phyloP scores from a whole-genome alignment of 2,888 invertebrate genomes.

The Buathra laborator region DNA sequence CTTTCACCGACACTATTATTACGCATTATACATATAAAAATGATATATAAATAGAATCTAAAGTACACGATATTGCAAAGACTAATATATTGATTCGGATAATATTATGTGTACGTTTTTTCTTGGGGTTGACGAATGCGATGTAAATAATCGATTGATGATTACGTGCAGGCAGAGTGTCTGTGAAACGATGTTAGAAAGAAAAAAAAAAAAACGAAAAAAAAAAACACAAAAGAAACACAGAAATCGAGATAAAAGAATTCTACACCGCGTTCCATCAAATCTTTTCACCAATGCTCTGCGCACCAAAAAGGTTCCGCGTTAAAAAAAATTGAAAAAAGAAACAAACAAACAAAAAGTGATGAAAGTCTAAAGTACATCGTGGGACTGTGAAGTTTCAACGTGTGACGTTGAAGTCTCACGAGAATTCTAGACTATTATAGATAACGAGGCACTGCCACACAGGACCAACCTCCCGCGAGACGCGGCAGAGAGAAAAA shows the following conservation, averaged over 20 bases:
- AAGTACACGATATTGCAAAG: slow-evolving; percentile 69
- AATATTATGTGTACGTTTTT: slow-evolving; percentile 69
- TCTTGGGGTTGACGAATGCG: slow-evolving; percentile 53
- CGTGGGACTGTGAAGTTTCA: slow-evolving; percentile 61
- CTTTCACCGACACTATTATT: slow-evolving; percentile 61
- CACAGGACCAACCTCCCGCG: slow-evolving; percentile 72
- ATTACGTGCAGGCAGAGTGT: slow-evolving; percentile 68
- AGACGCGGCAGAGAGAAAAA: slow-evolving; percentile 55
- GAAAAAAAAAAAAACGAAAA: slow-evolving; percentile 3
- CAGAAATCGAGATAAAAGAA: slow-evolving; percentile 36
- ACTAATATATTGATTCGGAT: slow-evolving; percentile 71
- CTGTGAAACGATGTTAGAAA: slow-evolving; percentile 69
- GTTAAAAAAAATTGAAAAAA: slow-evolving; percentile 70
- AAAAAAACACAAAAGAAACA: slow-evolving; percentile 46
- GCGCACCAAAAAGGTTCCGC: slow-evolving; percentile 59
- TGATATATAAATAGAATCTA: slow-evolving; percentile 70
- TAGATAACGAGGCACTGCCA: slow-evolving; percentile 74
- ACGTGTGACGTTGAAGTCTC: slow-evolving; percentile 55
- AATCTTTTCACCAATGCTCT: slow-evolving; percentile 71
- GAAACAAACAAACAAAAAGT: slow-evolving; percentile 52
- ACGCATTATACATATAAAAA: slow-evolving; percentile 70
- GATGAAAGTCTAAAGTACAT: slow-evolving; percentile 58
- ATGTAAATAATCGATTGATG: slow-evolving; percentile 66
- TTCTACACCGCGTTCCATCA: slow-evolving; percentile 41
- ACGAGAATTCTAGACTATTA: slow-evolving; percentile 48